Evolutionary conservation across 2,888 invertebrate genomes (phyloP).

Genomic region (Dicranocentrus wangi): DNA sequence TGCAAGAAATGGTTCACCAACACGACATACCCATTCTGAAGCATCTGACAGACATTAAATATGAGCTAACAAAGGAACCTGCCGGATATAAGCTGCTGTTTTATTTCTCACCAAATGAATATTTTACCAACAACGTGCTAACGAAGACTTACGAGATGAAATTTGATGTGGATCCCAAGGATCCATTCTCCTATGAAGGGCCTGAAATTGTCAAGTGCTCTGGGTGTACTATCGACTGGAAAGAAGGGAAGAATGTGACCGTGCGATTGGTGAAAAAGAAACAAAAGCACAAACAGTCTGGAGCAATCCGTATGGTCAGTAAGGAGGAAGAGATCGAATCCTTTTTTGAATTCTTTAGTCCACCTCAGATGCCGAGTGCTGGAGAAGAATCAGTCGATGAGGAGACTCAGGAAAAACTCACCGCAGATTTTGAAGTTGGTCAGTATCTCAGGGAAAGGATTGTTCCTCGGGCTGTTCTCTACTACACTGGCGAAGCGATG

Average conservation of each 20-base stretch:
- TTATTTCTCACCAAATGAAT: slow-evolving; percentile 92
- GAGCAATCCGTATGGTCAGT: slow-evolving; percentile 91
- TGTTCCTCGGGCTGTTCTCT: slow-evolving; percentile 95
- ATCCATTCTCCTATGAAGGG: slow-evolving; percentile 92
- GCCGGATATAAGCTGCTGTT: slow-evolving; percentile 91
- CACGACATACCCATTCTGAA: slow-evolving; percentile 93
- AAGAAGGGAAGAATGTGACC: slow-evolving; percentile 96
- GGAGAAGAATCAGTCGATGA: slow-evolving; percentile 77
- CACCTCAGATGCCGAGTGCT: slow-evolving; percentile 78
- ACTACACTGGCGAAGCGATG: slow-evolving; percentile 86
- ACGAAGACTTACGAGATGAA: slow-evolving; percentile 95
- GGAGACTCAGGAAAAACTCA: slow-evolving; percentile 88
- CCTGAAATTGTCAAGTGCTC: slow-evolving; percentile 93
- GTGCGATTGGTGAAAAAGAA: slow-evolving; percentile 94
- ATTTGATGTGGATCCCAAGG: slow-evolving; percentile 88
- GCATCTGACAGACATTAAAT: slow-evolving; percentile 87
- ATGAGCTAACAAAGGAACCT: slow-evolving; percentile 80
- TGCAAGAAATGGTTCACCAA: slow-evolving; percentile 90
- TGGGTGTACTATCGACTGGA: slow-evolving; percentile 97
- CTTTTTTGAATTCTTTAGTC: slow-evolving; percentile 99
- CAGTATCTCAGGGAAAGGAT: slow-evolving; percentile 97
- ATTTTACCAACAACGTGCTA: slow-evolving; percentile 87
- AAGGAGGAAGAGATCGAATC: slow-evolving; percentile 96
- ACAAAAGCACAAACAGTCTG: slow-evolving; percentile 97
- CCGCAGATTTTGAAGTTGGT: slow-evolving; percentile 97